phyloP scores from a whole-genome alignment of 2,113 vertebrate species.

The Pungitius pungitius region DNA sequence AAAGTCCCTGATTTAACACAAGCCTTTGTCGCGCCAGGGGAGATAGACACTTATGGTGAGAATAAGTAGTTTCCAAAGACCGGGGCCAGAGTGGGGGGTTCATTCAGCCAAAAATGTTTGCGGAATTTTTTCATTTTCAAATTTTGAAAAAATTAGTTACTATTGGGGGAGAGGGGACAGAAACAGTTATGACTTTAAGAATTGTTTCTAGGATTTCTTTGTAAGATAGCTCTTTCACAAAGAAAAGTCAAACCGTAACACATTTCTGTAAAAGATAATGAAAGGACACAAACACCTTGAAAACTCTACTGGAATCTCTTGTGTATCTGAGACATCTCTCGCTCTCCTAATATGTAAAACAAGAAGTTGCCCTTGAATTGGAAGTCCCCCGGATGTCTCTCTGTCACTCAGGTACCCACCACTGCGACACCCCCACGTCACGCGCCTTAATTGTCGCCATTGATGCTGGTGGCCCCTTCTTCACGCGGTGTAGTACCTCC shows the following conservation, averaged over 20 bases:
- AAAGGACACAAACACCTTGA: background rate
- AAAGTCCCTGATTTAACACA: too few species aligned
- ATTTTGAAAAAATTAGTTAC: too few species aligned
- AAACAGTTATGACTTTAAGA: too few species aligned
- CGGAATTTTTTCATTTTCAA: too few species aligned
- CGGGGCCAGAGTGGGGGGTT: too few species aligned
- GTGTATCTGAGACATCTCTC: background rate
- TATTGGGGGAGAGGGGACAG: too few species aligned
- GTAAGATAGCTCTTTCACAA: background rate
- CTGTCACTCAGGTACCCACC: slow-evolving; percentile 17
- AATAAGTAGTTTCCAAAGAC: too few species aligned
- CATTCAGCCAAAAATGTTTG: too few species aligned
- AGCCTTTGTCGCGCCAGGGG: too few species aligned
- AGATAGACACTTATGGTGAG: too few species aligned
- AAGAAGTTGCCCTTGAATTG: slow-evolving; percentile 5
- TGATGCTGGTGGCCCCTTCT: background rate
- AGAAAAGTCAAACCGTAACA: background rate
- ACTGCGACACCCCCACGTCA: slow-evolving; percentile 47
- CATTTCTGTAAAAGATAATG: background rate
- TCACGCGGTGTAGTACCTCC: background rate
- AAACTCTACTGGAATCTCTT: background rate
- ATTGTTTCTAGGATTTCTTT: too few species aligned
- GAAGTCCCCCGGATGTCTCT: slow-evolving; percentile 27
- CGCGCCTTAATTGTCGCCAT: slow-evolving; percentile 15
- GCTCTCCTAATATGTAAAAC: background rate